Evolutionary conservation across 2,797 vertebrate genomes (phyloP), one percentile per base, ranked within the genome.

Genomic region (Loris lydekkerianus): DNA sequence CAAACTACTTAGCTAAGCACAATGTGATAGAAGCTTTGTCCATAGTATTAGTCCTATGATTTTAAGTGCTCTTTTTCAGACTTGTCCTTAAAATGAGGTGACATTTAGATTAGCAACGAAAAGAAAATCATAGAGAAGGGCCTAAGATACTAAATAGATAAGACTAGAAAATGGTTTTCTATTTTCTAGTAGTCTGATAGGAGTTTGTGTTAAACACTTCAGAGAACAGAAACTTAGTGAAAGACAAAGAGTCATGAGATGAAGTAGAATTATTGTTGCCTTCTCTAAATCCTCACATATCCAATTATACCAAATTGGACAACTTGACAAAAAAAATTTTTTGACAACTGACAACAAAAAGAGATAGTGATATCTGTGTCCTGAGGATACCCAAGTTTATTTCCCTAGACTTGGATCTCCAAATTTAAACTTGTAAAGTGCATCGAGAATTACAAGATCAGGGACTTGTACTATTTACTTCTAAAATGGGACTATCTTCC

Each of bases 251-350:
- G 6, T 53, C 34, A 76, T 80, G 43, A 86, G 31, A 78, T 73
- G 34, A 86, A 82, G 20, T 53, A 10, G 4, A 82, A 60, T 46
- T 90, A 69, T 70, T 84, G 58, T 63, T 80, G 29, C 78, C 17
- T 31, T 83, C 46, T 73, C 27, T 88, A 88, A 94, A 76, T 61
- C 87, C 25, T 82, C 23, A 69, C 7, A 72, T 91, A 91, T 93
- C 63, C 72, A 85, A 77, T 76, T 56, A 87, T 58, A 65, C 61
- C 60, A 81, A 88, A 80, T 76, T 72, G 37, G 56, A 73, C 61
- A 73, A 58, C 8, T 77, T 70, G 17, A 78, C 27, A 78, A 43
- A 70, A 95, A 43, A 70, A 95, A 46, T 7, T 29, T 80, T 77
- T 63, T 76, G 46, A 89, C 40, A 49, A 17, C 5, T 21, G 21